A percentile compares a stretch with the other conserved stretches of the same genome.
Evolutionary conservation across 92 coral and sea anemone species (phyloP).

Genomic region (Scolanthus callimorphus): DNA sequence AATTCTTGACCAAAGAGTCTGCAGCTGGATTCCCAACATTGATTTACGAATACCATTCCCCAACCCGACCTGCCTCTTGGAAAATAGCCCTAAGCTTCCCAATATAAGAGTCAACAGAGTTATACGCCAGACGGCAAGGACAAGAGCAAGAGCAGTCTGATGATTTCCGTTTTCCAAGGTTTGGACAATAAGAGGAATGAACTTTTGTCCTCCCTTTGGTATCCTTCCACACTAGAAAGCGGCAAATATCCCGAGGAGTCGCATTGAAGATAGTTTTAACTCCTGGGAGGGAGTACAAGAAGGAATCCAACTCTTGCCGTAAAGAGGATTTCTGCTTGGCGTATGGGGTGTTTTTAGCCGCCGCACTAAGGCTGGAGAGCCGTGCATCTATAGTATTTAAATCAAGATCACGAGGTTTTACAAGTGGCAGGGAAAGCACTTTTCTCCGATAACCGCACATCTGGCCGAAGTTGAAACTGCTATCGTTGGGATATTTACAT

Average conservation of each 20-base stretch:
- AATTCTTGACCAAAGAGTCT: slow-evolving; percentile 23
- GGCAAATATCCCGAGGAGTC: slow-evolving; percentile 38
- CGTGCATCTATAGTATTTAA: neutral
- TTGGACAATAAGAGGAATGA: slow-evolving; percentile 1
- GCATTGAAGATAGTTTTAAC: slow-evolving; percentile 12
- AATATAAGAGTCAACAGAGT: slow-evolving; percentile 15
- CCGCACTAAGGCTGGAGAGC: neutral
- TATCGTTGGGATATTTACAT: slow-evolving; percentile 8
- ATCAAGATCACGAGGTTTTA: neutral
- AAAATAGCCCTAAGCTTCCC: slow-evolving; percentile 15
- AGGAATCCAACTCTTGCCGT: neutral
- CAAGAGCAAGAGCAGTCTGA: slow-evolving; percentile 1
- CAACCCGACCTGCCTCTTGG: slow-evolving; percentile 5
- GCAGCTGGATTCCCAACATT: slow-evolving; percentile 41
- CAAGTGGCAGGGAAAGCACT: neutral
- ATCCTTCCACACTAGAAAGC: slow-evolving; percentile 23
- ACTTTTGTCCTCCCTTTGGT: slow-evolving; percentile 8
- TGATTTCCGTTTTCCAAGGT: neutral
- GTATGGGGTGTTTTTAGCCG: neutral
- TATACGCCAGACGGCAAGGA: slow-evolving; percentile 13
- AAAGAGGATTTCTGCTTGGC: neutral
- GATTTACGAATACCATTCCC: slow-evolving; percentile 7
- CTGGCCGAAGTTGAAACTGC: slow-evolving; percentile 9
- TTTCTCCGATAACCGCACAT: slow-evolving; percentile 1
- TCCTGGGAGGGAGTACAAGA: neutral